Conservation (phyloP, 1,140 invertebrate species). For the Drosophila sulfurigaster region DNA sequence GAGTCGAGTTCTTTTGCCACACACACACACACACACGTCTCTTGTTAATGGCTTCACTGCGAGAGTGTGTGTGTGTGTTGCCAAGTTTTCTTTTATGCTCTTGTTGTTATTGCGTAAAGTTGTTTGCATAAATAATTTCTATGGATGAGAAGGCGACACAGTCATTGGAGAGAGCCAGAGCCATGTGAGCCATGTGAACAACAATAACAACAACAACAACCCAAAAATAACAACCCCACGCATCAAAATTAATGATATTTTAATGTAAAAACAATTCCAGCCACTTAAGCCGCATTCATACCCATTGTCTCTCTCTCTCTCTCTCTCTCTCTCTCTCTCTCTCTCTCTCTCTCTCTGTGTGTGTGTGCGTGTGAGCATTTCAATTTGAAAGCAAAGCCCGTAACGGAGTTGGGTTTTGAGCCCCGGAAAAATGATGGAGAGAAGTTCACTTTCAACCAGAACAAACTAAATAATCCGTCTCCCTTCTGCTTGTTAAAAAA, state of each 20-base stretch:
- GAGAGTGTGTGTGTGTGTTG: slow-evolving; percentile 13
- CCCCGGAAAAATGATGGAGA: slow-evolving; percentile 42
- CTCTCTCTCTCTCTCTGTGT: slow-evolving; percentile 14
- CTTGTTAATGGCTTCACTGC: slow-evolving; percentile 63
- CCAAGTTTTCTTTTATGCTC: slow-evolving; percentile 30
- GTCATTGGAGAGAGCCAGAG: slow-evolving; percentile 1
- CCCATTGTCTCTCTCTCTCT: slow-evolving; percentile 26
- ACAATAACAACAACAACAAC: slow-evolving; percentile 13
- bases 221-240: slow-evolving; percentile 39
- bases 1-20: background rate
- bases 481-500: background rate
- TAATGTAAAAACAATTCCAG: slow-evolving; percentile 82
- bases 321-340: slow-evolving; percentile 6
- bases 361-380: slow-evolving; percentile 49
- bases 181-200: slow-evolving; percentile 13
- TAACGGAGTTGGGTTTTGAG: slow-evolving; percentile 38
- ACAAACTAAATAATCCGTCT: slow-evolving; percentile 31
- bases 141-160: slow-evolving; percentile 34
- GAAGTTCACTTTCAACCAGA: slow-evolving; percentile 17
- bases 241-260: slow-evolving; percentile 82
- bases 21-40: slow-evolving; percentile 19
- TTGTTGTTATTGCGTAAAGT: slow-evolving; percentile 47
- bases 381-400: slow-evolving; percentile 61
- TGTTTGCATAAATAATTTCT: slow-evolving; percentile 67
- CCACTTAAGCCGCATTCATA: slow-evolving; percentile 73